These are phyloP conservation scores for human DNA, from an alignment of 2,113 vertebrate species.

Conservation along the genomic window DNA sequence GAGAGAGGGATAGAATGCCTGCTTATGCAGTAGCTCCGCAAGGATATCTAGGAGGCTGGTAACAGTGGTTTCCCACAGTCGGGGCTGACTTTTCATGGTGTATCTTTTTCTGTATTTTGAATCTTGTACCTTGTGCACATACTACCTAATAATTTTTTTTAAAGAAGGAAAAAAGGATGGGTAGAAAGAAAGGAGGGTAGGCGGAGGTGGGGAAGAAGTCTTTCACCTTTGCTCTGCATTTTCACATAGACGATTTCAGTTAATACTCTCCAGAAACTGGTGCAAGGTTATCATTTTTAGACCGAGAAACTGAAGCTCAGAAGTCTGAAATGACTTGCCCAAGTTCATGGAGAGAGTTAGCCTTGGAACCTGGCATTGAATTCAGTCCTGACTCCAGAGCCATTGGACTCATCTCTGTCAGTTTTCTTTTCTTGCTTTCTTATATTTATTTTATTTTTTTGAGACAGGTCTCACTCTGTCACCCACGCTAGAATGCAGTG, in stretches of 20 bases:
- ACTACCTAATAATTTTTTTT: background rate
- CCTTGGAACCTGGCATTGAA: background rate
- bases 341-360: background rate
- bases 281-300: background rate
- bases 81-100: background rate
- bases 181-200: background rate
- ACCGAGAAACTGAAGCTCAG: background rate
- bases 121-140: background rate
- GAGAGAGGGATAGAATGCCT: background rate
- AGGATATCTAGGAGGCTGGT: no score
- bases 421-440: background rate
- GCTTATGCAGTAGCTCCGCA: background rate
- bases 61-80: background rate
- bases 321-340: background rate
- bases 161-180: background rate
- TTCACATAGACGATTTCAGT: background rate
- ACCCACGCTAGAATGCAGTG: background rate
- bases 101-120: background rate
- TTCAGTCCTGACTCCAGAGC: background rate
- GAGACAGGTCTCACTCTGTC: background rate
- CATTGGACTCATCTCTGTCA: background rate
- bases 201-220: background rate
- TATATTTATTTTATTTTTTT: background rate
- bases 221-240: background rate
- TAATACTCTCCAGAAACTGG: background rate